phyloP scores from a whole-genome alignment of 1,140 invertebrate species.

The Helicoverpa armigera region DNA sequence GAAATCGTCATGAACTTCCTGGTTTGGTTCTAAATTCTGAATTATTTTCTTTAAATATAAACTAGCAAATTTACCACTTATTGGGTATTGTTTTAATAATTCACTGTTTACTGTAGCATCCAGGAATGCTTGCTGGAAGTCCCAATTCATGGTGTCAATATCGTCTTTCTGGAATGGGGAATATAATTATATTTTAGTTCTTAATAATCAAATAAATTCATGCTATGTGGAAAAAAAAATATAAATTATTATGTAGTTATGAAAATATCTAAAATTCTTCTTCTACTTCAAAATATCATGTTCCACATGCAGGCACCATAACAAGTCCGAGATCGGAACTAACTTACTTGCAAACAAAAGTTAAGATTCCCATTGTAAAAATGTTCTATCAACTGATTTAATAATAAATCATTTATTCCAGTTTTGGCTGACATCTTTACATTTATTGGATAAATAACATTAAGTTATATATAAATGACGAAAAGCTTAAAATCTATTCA shows the following conservation, averaged over 20 bases:
- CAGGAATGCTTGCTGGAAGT: conserved; percentile 68
- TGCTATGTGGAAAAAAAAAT: no score
- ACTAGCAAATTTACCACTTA: conserved; percentile 66
- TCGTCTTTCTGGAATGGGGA: conserved; percentile 63
- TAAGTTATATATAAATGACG: not conserved
- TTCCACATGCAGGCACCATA: no score
- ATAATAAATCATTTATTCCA: not conserved
- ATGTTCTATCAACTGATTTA: conserved; percentile 25
- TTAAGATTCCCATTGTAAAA: conserved; percentile 58
- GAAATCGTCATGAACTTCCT: conserved; percentile 77
- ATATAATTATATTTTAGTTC: not conserved
- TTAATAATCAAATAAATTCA: not conserved
- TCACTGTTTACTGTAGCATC: conserved; percentile 64
- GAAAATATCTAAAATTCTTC: no score
- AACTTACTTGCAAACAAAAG: conserved; percentile 54
- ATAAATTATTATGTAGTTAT: no score
- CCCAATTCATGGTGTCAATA: conserved; percentile 64
- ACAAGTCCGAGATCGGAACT: no score
- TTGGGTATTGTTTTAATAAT: conserved; percentile 70
- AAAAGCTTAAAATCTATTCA: not conserved
- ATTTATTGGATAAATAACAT: not conserved
- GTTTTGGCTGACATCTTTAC: not conserved
- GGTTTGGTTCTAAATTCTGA: conserved; percentile 63
- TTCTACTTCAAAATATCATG: no score
- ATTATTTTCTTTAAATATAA: conserved; percentile 79